These are phyloP conservation scores for Agrochola litura DNA, from an alignment of 2,888 invertebrate species.

Conservation along the genomic window DNA sequence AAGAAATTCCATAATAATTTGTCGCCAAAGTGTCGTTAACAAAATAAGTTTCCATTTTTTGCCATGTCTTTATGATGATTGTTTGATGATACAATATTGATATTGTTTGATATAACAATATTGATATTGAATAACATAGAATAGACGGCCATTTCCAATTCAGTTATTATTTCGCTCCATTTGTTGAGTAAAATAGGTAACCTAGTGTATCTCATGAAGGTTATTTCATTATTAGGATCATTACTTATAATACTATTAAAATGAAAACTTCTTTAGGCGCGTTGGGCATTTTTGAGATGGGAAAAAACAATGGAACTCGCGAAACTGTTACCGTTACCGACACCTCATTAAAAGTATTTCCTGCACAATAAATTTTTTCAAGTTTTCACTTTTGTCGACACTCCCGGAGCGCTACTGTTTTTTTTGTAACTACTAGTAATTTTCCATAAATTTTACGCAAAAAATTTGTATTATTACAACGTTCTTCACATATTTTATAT, in stretches of 20 bases:
- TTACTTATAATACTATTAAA: no score
- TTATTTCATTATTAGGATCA: not conserved
- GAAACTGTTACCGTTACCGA: no score
- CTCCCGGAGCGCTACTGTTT: no score
- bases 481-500: no score
- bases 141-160: not conserved
- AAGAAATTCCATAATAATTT: not conserved
- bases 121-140: slow-evolving; percentile 24
- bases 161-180: slow-evolving; percentile 6
- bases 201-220: not conserved
- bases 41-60: not conserved
- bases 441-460: not conserved
- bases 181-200: not conserved
- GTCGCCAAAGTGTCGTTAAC: not conserved
- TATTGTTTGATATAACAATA: not conserved
- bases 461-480: not conserved
- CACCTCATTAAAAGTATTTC: no score
- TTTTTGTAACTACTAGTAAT: no score
- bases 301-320: no score
- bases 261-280: no score
- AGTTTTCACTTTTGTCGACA: no score
- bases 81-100: slow-evolving; percentile 2
- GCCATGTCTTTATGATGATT: not conserved
- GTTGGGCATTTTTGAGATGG: no score
- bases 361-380: no score